A percentile compares a stretch with the other conserved stretches of the same genome.
phyloP scores from a whole-genome alignment of 2,113 vertebrate genomes.

The Triplophysa siluroides region DNA sequence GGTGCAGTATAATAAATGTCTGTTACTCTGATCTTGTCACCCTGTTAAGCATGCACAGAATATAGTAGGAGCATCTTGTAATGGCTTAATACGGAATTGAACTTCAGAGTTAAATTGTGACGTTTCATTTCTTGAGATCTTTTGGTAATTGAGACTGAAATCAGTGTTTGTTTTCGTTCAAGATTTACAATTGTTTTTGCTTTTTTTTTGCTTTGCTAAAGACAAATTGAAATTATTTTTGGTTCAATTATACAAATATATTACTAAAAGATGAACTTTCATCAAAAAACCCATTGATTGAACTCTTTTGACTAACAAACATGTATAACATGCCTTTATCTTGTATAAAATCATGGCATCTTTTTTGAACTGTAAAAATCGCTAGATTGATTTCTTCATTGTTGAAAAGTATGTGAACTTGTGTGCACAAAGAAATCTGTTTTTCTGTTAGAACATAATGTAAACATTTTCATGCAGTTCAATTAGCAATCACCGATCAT shows the following conservation, averaged over 20 bases:
- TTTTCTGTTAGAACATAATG: not conserved
- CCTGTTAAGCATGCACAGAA: slow-evolving; percentile 20
- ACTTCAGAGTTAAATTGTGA: not conserved
- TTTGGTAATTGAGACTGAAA: not conserved
- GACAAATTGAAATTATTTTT: not conserved
- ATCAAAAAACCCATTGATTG: slow-evolving; percentile 3
- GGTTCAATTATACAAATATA: not conserved
- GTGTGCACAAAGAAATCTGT: not conserved
- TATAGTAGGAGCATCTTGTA: slow-evolving; percentile 11
- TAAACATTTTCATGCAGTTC: not conserved
- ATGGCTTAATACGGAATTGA: not conserved
- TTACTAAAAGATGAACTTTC: slow-evolving; percentile 17
- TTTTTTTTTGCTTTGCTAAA: not conserved
- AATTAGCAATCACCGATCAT: not conserved
- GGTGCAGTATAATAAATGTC: slow-evolving; percentile 18
- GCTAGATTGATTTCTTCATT: slow-evolving; percentile 5
- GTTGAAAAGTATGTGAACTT: not conserved
- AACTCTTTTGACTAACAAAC: slow-evolving; percentile 13
- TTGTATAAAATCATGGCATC: slow-evolving; percentile 20
- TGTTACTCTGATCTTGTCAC: slow-evolving; percentile 25
- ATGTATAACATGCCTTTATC: slow-evolving; percentile 12
- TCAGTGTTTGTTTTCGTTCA: slow-evolving; percentile 6
- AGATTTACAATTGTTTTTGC: not conserved
- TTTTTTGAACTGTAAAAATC: slow-evolving; percentile 28
- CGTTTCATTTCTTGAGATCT: slow-evolving; percentile 5